Percentiles rank a stretch among this genome's conserved stretches.
Evolutionary conservation across 23 tunicate genomes (phyloP).

Genomic region (Styela clava): DNA sequence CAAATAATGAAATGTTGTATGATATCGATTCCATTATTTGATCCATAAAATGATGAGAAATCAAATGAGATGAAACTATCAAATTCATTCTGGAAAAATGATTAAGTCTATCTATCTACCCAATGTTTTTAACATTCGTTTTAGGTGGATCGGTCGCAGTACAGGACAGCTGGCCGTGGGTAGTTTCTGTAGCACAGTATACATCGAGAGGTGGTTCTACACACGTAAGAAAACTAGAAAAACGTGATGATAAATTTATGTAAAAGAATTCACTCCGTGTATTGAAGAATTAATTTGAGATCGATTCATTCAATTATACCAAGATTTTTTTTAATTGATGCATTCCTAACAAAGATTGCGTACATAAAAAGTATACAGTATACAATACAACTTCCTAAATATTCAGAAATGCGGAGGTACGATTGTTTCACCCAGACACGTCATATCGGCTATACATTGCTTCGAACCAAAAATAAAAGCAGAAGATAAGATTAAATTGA

Average conservation of each 20-base stretch:
- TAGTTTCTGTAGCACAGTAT: neutral
- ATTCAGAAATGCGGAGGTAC: conserved; percentile 23
- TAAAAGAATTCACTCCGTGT: no score
- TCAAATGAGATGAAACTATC: no score
- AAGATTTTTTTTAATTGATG: no score
- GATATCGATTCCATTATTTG: neutral
- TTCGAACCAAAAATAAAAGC: neutral
- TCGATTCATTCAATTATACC: no score
- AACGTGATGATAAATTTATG: no score
- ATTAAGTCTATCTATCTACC: neutral
- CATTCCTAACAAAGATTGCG: no score
- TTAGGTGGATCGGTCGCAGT: conserved; percentile 14
- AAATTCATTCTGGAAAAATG: neutral
- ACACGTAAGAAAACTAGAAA: no score
- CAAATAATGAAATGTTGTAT: neutral
- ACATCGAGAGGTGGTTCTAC: neutral
- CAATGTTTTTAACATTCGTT: neutral
- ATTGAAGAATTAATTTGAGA: no score
- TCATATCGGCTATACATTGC: conserved; percentile 12
- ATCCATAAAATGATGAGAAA: no score
- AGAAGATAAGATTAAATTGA: neutral
- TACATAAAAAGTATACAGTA: no score
- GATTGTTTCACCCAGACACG: conserved; percentile 17
- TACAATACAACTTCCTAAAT: no score
- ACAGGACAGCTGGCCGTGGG: conserved; percentile 20